Conservation (phyloP, 2,113 vertebrate species). For the Labrus mixtus region DNA sequence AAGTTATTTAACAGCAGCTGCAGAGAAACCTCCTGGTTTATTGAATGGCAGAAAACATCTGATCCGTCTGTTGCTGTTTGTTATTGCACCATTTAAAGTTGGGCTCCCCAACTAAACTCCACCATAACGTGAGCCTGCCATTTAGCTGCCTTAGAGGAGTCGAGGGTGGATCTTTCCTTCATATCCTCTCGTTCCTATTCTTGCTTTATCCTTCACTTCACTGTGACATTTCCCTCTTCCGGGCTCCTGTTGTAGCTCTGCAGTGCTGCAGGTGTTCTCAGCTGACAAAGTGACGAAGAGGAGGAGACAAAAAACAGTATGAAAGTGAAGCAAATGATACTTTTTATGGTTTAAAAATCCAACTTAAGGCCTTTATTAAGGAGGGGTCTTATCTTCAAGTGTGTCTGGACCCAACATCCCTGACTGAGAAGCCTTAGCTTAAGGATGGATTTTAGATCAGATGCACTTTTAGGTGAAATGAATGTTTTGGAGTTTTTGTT, state of each 20-base stretch:
- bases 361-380: conserved; percentile 32
- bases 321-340: not conserved
- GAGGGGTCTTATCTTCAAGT: conserved; percentile 5
- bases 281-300: conserved; percentile 46
- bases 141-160: not conserved
- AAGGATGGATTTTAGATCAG: conserved; percentile 81
- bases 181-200: not conserved
- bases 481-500: conserved; percentile 86
- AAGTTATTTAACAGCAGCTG: not conserved
- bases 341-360: conserved; percentile 24
- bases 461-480: conserved; percentile 93
- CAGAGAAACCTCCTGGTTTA: too few species aligned
- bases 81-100: too few species aligned
- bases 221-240: not conserved
- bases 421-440: conserved; percentile 37
- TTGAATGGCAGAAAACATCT: too few species aligned
- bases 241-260: not conserved
- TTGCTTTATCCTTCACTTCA: not conserved
- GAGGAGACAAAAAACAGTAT: not conserved
- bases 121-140: not conserved
- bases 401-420: conserved; percentile 33
- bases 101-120: not conserved
- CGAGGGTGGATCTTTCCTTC: not conserved
- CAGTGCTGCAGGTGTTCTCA: conserved; percentile 17
- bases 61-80: too few species aligned